Evolutionary conservation across 2,797 vertebrate genomes (phyloP), one percentile per base, ranked within the genome.

Genomic region (Alfaro cultratus): DNA sequence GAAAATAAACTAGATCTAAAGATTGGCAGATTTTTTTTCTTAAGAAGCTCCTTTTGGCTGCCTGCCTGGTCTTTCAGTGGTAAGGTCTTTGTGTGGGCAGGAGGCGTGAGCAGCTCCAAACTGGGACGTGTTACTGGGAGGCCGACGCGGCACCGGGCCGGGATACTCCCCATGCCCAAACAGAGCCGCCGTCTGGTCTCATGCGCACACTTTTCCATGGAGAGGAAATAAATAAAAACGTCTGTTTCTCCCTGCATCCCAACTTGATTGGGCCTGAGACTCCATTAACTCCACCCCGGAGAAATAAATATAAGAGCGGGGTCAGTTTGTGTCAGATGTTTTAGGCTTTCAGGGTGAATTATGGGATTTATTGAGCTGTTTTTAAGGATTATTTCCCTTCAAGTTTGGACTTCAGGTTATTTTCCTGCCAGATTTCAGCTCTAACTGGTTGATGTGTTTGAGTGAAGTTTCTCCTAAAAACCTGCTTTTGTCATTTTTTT

Each of bases 251-350:
- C 74, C 36, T 85, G 70, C 85, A 89, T 83, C 91, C 78, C 80
- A 89, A 82, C 83, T 86, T 83, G 87, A 90, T 89, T 92, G 92
- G 93, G 92, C 88, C 89, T 87, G 83, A 87, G 91, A 80, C 76
- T 76, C 79, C 82, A 90, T 89, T 87, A 92, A 93, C 93, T 94
- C 93, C 93, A 93, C 93, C 93, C 93, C 55, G 75, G 85, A 68
- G 84, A 84, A 85, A 89, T 80, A 86, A 81, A 89, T 94, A 92
- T 88, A 84, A 89, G 85, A 62, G 64, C 84, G 73, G 87, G 80
- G 80, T 80, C 82, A 26, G 49, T 74, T 74, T 13, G 68, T 78
- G 74, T 87, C 75, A 75, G 83, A 78, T 57, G 31, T 64, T 77
- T 55, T 84, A n/a, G 79, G 90, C 36, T 68, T 23, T 26, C 64